A percentile compares a stretch with the other conserved stretches of the same genome.
These are phyloP conservation scores for Crotophaga sulcirostris DNA, from an alignment of 2,113 vertebrate genomes.

Conservation along the genomic window DNA sequence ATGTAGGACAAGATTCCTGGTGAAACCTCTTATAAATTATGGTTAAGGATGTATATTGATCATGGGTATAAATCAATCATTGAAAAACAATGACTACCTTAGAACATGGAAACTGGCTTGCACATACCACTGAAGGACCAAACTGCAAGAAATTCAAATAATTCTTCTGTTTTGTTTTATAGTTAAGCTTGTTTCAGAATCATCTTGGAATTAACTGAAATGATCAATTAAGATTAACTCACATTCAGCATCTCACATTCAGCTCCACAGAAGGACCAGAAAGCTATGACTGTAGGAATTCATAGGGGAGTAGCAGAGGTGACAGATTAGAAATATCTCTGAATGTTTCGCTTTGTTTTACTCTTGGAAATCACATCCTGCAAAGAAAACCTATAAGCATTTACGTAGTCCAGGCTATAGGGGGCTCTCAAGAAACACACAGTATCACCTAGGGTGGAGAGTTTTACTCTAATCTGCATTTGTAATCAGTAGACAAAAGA, in stretches of 20 bases:
- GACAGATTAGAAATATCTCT: not conserved
- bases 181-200: not conserved
- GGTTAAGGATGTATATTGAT: not conserved
- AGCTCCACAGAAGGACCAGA: not conserved
- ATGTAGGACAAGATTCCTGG: not conserved
- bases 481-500: not conserved
- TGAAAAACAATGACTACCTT: slow-evolving; percentile 3
- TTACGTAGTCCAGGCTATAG: not conserved
- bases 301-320: not conserved
- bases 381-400: not conserved
- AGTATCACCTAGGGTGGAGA: not conserved
- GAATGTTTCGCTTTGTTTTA: not conserved
- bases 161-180: not conserved
- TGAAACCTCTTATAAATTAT: slow-evolving; percentile 31
- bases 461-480: not conserved
- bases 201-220: not conserved
- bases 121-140: not conserved
- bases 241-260: not conserved
- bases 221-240: not conserved
- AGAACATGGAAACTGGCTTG: not conserved
- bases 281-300: not conserved
- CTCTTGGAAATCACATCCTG: not conserved
- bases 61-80: not conserved
- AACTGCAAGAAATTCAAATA: not conserved
- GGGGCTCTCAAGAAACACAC: slow-evolving; percentile 25